These are phyloP conservation scores for Rhynchonema sp. DNA, from an alignment of 2,888 invertebrate species.

Conservation along the genomic window DNA sequence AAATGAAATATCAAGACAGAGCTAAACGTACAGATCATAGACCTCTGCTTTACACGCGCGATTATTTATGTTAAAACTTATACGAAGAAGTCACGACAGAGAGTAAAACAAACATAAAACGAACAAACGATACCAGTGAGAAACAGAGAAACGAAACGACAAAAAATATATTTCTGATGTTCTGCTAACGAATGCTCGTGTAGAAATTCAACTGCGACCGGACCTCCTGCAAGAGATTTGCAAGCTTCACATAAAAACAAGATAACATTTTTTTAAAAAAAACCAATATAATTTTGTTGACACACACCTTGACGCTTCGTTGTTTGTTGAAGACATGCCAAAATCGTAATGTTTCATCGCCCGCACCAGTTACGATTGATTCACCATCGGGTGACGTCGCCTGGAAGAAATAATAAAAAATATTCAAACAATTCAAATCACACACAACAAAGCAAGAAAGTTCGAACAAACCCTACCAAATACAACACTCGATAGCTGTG, in stretches of 20 bases:
- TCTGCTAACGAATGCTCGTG: constrained; percentile 53
- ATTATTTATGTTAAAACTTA: too few relatives aligned
- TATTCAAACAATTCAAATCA: too few relatives aligned
- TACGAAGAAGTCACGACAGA: too few relatives aligned
- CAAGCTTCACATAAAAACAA: too few relatives aligned
- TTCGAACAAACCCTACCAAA: constrained; percentile 33
- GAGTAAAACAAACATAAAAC: too few relatives aligned
- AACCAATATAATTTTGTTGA: not conserved
- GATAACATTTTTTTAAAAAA: not conserved
- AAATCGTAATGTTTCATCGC: constrained; percentile 88
- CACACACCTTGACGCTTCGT: constrained; percentile 41
- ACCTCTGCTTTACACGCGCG: too few relatives aligned
- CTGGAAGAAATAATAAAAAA: constrained; percentile 10
- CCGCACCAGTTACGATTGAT: constrained; percentile 94
- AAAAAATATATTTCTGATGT: not conserved
- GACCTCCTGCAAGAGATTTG: constrained; percentile 42
- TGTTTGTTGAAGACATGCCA: constrained; percentile 99
- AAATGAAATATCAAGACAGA: too few relatives aligned
- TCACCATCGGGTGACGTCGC: constrained; percentile 95
- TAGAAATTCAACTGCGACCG: constrained; percentile 79
- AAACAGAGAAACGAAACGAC: too few relatives aligned
- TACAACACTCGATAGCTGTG: constrained; percentile 89
- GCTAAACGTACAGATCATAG: too few relatives aligned
- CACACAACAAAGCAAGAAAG: too few relatives aligned
- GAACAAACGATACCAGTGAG: too few relatives aligned